phyloP scores from a whole-genome alignment of 2,888 invertebrate genomes.

The Lamellibrachia satsuma region DNA sequence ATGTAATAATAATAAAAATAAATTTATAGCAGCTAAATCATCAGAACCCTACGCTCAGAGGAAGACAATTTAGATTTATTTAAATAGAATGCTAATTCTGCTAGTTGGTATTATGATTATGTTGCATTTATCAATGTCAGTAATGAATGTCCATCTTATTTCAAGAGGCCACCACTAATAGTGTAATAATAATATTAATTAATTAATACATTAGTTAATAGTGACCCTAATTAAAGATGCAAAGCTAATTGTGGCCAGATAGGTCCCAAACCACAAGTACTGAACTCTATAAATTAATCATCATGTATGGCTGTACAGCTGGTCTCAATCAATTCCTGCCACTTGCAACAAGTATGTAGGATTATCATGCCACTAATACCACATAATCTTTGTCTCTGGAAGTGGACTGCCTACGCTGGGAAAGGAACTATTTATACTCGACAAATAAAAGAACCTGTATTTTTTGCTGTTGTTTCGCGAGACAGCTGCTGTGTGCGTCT shows the following conservation, averaged over 20 bases:
- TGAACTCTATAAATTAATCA: background rate
- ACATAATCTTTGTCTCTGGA: background rate
- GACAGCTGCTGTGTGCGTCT: background rate
- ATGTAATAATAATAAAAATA: too few species aligned
- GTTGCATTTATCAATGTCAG: too few species aligned
- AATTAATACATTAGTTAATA: background rate
- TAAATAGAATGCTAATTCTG: too few species aligned
- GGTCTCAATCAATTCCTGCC: background rate
- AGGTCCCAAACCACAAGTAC: background rate
- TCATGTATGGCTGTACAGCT: background rate
- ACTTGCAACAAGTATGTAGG: background rate
- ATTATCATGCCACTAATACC: background rate
- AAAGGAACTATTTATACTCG: background rate
- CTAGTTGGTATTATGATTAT: too few species aligned
- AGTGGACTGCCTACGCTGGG: background rate
- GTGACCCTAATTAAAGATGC: constrained; percentile 17
- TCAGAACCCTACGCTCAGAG: too few species aligned
- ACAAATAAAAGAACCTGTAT: background rate
- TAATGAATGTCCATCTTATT: background rate
- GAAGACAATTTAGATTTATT: too few species aligned
- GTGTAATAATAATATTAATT: background rate
- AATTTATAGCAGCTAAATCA: too few species aligned
- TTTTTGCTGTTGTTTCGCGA: background rate
- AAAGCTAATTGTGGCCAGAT: background rate
- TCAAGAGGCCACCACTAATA: background rate